Base-by-base conservation (phyloP, 2,113 vertebrate genomes). In the Setophaga petechia region DNA sequence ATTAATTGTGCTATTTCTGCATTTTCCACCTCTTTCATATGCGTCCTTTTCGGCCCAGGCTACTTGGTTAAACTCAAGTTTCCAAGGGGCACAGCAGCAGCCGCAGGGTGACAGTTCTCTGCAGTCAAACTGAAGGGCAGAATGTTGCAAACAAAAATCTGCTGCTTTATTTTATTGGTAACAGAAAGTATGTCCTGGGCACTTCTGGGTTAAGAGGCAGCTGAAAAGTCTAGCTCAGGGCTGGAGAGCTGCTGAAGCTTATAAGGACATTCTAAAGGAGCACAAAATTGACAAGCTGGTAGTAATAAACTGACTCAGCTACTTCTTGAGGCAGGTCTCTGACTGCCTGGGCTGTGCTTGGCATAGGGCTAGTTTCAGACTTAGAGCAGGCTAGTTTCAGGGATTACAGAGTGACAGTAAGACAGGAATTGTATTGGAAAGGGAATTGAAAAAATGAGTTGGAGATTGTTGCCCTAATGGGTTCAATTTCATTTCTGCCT, bases 81-180 rank as follows among this genome's bases (percentile, higher is more conserved):
- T 87, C 49, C 0, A 1, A 57, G 37, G 8, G 21, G 14, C 55
- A n/a, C 8, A 2, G 6, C 0, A 8, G 35, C 12, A 68, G 35
- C 31, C 19, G 5, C 31, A 41, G 15, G 22, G 30, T n/a, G 54
- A 46, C 63, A 19, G 13, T 59, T 73, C 58, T 39, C 33, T 58
- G 24, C 16, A 41, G 5, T 58, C 46, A 49, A 33, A 47, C 57
- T 35, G 28, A 52, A 68, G 57, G 65, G 55, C 11, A 3, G 27
- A n/a, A 21, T 47, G 11, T 27, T 81, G 27, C 49, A 18, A n/a
- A 7, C 24, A 46, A 13, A 81, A 21, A 13, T 39, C 35, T 77
- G 27, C 49, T 61, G 41, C n/a, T 66, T 67, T 81, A 5, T 51
- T 73, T 77, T 74, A 27, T 12, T 81, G 55, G 15, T 69, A 21